Conservation (phyloP, 2,888 invertebrate genomes). For the Eupelmus urozonus region DNA sequence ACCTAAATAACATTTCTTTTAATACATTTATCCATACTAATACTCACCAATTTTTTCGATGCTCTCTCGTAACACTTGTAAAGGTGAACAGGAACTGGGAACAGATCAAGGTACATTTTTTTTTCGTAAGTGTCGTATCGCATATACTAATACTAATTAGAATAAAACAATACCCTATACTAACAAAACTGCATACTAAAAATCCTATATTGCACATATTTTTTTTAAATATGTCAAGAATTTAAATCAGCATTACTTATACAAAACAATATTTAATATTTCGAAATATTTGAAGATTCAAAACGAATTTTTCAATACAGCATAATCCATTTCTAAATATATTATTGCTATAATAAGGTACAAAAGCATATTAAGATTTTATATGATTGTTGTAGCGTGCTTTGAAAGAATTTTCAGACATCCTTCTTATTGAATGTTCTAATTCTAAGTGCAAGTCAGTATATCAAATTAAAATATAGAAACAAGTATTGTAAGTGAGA, state of each 20-base stretch:
- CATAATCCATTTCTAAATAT: too few species aligned
- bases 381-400: too few species aligned
- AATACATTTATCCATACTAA: conserved; percentile 42
- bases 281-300: too few species aligned
- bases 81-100: conserved; percentile 60
- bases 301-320: too few species aligned
- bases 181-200: conserved; percentile 1
- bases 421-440: too few species aligned
- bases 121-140: conserved; percentile 59
- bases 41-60: conserved; percentile 45
- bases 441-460: too few species aligned
- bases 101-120: conserved; percentile 61
- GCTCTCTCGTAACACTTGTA: conserved; percentile 56
- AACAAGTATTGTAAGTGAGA: too few species aligned
- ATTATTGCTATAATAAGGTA: too few species aligned
- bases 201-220: conserved; percentile 1
- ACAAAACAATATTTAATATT: not conserved
- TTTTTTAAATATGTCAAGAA: not conserved
- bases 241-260: not conserved
- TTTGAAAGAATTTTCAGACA: too few species aligned
- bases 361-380: too few species aligned
- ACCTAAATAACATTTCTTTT: conserved; percentile 1
- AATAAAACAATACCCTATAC: conserved; percentile 10
- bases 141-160: conserved; percentile 49
- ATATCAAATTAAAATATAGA: too few species aligned